These are phyloP conservation scores for Eupithecia subfuscata DNA, from an alignment of 2,888 invertebrate genomes.

Conservation along the genomic window DNA sequence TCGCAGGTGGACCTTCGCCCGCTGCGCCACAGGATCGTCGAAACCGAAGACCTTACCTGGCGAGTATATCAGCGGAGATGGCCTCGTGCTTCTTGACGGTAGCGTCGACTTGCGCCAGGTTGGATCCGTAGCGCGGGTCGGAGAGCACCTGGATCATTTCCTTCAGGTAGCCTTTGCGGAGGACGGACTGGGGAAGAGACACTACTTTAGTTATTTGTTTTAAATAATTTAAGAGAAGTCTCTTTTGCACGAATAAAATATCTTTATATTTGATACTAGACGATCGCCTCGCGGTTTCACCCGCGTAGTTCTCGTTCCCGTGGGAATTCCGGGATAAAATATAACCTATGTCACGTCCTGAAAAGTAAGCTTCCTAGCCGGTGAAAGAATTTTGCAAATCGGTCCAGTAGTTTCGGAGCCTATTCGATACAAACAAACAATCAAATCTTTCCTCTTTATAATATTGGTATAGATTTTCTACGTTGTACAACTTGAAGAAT, in stretches of 20 bases:
- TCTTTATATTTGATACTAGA: background rate
- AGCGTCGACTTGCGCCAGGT: conserved; percentile 96
- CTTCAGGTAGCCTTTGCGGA: conserved; percentile 97
- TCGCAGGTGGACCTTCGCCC: too few species aligned
- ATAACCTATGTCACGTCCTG: too few species aligned
- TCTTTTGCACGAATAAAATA: background rate
- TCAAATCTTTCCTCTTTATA: too few species aligned
- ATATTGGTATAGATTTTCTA: too few species aligned
- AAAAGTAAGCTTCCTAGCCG: too few species aligned
- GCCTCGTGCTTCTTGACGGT: conserved; percentile 99
- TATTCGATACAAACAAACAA: too few species aligned
- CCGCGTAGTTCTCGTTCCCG: too few species aligned
- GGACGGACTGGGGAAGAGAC: conserved; percentile 86
- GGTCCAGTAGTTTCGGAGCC: too few species aligned
- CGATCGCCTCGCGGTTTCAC: too few species aligned
- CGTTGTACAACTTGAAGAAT: background rate
- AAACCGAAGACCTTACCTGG: conserved; percentile 88
- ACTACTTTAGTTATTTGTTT: background rate
- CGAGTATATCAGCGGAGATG: conserved; percentile 97
- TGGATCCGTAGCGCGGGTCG: conserved; percentile 95
- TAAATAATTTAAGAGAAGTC: background rate
- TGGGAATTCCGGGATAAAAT: too few species aligned
- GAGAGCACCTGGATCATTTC: conserved; percentile 98
- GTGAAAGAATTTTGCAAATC: too few species aligned
- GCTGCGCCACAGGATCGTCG: too few species aligned